These are phyloP conservation scores for Hirtodrosophila duncani DNA, from an alignment of 2,888 invertebrate species.

Conservation along the genomic window DNA sequence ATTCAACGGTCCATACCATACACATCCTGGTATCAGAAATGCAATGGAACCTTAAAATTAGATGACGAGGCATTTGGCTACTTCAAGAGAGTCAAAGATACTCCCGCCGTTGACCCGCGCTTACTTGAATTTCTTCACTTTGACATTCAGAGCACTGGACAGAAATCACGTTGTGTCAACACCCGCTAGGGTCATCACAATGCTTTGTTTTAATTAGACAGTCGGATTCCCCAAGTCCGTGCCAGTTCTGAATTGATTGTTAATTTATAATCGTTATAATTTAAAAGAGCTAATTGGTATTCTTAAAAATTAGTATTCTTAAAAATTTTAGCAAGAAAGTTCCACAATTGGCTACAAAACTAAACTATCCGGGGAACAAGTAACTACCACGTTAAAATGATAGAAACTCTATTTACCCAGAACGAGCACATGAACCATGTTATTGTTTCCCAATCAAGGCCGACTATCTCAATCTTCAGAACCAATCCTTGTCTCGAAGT, in stretches of 20 bases:
- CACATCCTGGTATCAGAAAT: no score
- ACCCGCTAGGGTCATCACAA: slow-evolving; percentile 83
- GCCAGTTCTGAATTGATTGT: slow-evolving; percentile 82
- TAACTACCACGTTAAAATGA: slow-evolving; percentile 27
- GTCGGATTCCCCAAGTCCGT: slow-evolving; percentile 83
- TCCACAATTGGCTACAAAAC: slow-evolving; percentile 46
- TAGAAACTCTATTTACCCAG: slow-evolving; percentile 46
- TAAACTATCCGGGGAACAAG: slow-evolving; percentile 43
- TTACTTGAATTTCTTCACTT: no score
- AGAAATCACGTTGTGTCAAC: no score
- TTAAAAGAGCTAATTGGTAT: slow-evolving; percentile 31
- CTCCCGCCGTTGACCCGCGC: no score
- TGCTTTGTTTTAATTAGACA: slow-evolving; percentile 85
- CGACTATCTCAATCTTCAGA: slow-evolving; percentile 71
- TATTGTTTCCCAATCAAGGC: slow-evolving; percentile 72
- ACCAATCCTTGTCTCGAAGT: slow-evolving; percentile 82
- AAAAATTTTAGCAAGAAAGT: slow-evolving; percentile 50
- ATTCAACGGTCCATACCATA: no score
- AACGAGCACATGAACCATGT: slow-evolving; percentile 47
- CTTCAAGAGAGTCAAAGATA: no score
- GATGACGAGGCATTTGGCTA: no score
- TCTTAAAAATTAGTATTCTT: slow-evolving; percentile 27
- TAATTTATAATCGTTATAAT: slow-evolving; percentile 78
- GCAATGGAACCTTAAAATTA: no score
- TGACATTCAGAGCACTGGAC: no score